Base-by-base conservation (phyloP, 1,140 invertebrate genomes). In the Contarinia nasturtii region DNA sequence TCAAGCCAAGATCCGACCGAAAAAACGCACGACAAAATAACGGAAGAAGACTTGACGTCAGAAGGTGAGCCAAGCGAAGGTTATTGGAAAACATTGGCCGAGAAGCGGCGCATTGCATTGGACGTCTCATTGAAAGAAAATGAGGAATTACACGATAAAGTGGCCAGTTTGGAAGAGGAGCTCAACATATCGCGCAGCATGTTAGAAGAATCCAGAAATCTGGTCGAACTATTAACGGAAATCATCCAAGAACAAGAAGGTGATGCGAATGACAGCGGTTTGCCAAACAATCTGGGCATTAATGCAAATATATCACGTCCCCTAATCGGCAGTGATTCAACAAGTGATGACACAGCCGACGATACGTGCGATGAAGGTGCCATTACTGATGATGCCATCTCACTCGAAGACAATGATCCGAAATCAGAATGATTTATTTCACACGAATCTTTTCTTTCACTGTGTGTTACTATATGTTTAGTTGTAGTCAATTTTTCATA, bases 41-140 rank as follows among this genome's bases (percentile, higher is more conserved):
- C 61, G 42, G 55, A 55, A 17, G 60, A 67, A 49, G 75, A 77
- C 58, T 56, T 77, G 34, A 75, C 69, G n/a, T 68, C 67, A 5
- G 66, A 69, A 53, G 60, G 61, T 55, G 64, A 68, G 27, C 72
- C 75, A 0, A 73, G 74, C 52, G 69, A 71, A 52, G 66, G 71
- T 49, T 80, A 79, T 51, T 80, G 75, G 73, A 63, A 76, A 60
- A 57, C 67, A 33, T 50, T 78, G 12, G 75, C 76, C 11, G 77
- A 80, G 59, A 70, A 70, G 46, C 67, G 76, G 36, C 61, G 70
- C 38, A 54, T 70, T 48, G 72, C 73, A 2, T 54, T 79, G 8
- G 63, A 77, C 42, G 66, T 73, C 44, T 67, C 73, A 8, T 63
- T 79, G 7, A 61, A 67, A 33, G 72, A 80, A 59, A 79, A 76